Base-by-base conservation (phyloP, 2,797 vertebrate genomes). In the Aplochiton taeniatus region DNA sequence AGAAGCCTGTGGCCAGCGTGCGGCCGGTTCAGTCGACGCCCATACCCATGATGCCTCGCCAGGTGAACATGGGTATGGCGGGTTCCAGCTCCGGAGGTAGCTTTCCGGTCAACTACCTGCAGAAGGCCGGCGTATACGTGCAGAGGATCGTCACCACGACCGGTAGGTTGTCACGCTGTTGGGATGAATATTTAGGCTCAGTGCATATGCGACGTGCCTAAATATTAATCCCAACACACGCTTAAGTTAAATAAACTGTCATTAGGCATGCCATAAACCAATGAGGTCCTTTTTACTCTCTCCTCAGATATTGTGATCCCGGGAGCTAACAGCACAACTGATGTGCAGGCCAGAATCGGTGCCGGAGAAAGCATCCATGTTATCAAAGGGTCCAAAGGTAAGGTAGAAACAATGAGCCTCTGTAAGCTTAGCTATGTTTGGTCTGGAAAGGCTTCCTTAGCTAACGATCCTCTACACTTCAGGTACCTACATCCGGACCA, bases 31-130 rank as follows among this genome's bases (percentile, higher is more conserved):
- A 99, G 84, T 98, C 98, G 46, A 99, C 98, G 0, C 98, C 98
- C 2, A 96, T 99, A 82, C 98, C 98, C 69, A 99, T 99, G 98
- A 95, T 98, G 96, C 98, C 98, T 51, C 94, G 98, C 13, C 96
- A 98, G 49, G 95, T 94, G 4, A 83, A 93, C 11, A 83, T 96
- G 85, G 92, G 94, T 42, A 64, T 95, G 63, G 91, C 94, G 1
- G 88, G 92, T 75, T 93, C 95, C 81, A 93, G 91, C 75, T 86
- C 95, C 8, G 84, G 93, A 7, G 86, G 94, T 81, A 95, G 94
- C 83, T 96, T 99, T 66, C 96, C 97, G 0, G 95, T 98, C 83
- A 98, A 97, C 88, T 97, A 95, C 85, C 89, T 98, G 68, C 97
- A 99, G 83, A 95, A 97, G 74, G 97, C 98, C 0, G 98, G 98